Evolutionary conservation across 2,797 vertebrate species (phyloP).

Genomic region (Muscicapa striata): DNA sequence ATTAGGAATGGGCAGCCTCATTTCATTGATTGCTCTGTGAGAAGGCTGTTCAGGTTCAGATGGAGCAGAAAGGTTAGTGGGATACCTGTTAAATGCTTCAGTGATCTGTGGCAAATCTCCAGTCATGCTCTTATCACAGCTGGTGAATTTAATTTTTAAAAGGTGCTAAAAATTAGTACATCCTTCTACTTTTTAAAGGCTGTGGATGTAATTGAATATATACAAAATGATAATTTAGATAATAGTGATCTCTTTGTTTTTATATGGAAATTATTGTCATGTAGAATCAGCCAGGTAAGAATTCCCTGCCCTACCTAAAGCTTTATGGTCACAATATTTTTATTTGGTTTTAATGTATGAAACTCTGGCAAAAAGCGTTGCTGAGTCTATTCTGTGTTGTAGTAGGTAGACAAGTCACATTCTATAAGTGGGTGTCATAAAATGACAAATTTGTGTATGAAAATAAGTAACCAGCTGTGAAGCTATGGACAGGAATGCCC

Average conservation of each 20-base stretch:
- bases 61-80: slow-evolving; percentile 51
- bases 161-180: not conserved
- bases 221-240: not conserved
- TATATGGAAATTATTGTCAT: not conserved
- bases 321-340: not conserved
- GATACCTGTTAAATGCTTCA: slow-evolving; percentile 46
- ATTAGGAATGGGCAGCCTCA: slow-evolving; percentile 2
- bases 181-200: not conserved
- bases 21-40: slow-evolving; percentile 11
- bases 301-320: not conserved
- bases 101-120: slow-evolving; percentile 32
- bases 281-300: not conserved
- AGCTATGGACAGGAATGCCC: not conserved
- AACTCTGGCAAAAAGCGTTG: not conserved
- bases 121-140: slow-evolving; percentile 14
- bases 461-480: not conserved
- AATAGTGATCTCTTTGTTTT: not conserved
- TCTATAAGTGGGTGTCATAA: not conserved
- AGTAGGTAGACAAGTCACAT: not conserved
- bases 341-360: not conserved
- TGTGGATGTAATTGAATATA: not conserved
- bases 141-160: slow-evolving; percentile 37
- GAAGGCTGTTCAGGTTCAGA: slow-evolving; percentile 25
- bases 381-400: not conserved
- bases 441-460: not conserved